Conservation (phyloP, 2,113 vertebrate genomes). For the Phasianus colchicus region DNA sequence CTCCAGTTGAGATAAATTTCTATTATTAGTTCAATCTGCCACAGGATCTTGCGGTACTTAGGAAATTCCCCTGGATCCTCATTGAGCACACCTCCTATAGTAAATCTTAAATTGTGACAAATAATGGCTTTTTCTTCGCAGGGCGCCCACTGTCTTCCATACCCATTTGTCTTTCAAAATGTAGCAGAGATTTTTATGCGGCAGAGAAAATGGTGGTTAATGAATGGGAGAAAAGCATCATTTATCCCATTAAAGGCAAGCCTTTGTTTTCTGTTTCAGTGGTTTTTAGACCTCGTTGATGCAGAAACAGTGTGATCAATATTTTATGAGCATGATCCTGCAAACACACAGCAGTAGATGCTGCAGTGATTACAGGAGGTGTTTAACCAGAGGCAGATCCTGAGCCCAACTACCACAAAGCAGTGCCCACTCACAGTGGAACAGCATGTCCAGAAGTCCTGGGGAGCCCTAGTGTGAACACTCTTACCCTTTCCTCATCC, state of each 20-base stretch:
- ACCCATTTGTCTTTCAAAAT: not conserved
- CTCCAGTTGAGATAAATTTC: slow-evolving; percentile 11
- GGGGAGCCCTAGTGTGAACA: not conserved
- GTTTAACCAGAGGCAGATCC: not conserved
- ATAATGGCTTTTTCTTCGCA: not conserved
- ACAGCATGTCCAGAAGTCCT: not conserved
- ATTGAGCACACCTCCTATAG: not conserved
- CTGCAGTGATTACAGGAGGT: not conserved
- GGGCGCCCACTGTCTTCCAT: not conserved
- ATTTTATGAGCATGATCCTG: slow-evolving; percentile 26
- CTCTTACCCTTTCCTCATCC: not conserved
- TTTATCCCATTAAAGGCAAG: slow-evolving; percentile 27
- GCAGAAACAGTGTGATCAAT: slow-evolving; percentile 35
- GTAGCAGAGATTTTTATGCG: not conserved
- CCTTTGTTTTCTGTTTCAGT: not conserved
- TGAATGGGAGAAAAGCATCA: not conserved
- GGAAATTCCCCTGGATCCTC: not conserved
- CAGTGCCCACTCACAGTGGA: not conserved
- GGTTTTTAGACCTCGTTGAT: not conserved
- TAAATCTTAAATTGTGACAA: slow-evolving; percentile 36
- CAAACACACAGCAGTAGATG: not conserved
- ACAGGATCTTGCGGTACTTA: not conserved
- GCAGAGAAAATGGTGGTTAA: slow-evolving; percentile 23
- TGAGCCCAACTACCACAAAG: not conserved
- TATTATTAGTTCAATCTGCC: slow-evolving; percentile 28